Evolutionary conservation across 2,797 vertebrate species (phyloP).

Genomic region (Sebastes kiyomatsui): DNA sequence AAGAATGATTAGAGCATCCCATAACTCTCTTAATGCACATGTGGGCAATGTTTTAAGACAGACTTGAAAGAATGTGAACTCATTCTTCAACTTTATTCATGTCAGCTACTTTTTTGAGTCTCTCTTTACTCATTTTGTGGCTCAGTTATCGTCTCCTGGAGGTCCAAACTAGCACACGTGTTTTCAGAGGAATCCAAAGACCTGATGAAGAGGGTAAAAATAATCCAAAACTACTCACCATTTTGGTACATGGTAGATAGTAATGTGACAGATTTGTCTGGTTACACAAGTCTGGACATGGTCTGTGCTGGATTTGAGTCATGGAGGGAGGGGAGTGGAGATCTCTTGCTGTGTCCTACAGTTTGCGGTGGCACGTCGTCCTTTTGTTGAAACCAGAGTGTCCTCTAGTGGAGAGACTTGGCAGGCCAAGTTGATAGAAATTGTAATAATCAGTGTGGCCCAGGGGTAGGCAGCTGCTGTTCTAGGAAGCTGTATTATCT

Average conservation of each 20-base stretch:
- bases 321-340: constrained; percentile 42
- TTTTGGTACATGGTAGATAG: neutral
- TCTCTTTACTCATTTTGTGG: constrained; percentile 21
- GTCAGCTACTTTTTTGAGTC: constrained; percentile 18
- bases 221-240: constrained; percentile 7
- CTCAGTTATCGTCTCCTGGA: constrained; percentile 13
- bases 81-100: constrained; percentile 1
- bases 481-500: constrained; percentile 33
- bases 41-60: neutral
- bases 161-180: constrained; percentile 41
- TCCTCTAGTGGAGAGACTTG: constrained; percentile 87
- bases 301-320: constrained; percentile 72
- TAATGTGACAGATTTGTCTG: constrained; percentile 2
- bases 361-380: constrained; percentile 75
- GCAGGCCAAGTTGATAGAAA: constrained; percentile 89
- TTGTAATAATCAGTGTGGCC: constrained; percentile 69
- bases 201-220: neutral
- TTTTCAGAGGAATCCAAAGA: constrained; percentile 29
- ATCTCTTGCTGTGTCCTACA: constrained; percentile 69
- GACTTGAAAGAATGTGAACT: neutral
- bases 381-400: constrained; percentile 75
- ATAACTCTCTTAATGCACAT: neutral
- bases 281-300: constrained; percentile 5
- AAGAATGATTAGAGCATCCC: neutral
- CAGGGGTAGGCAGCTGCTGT: constrained; percentile 48